phyloP scores from a whole-genome alignment of 2,888 invertebrate species.

The Pyrocoelia pectoralis region DNA sequence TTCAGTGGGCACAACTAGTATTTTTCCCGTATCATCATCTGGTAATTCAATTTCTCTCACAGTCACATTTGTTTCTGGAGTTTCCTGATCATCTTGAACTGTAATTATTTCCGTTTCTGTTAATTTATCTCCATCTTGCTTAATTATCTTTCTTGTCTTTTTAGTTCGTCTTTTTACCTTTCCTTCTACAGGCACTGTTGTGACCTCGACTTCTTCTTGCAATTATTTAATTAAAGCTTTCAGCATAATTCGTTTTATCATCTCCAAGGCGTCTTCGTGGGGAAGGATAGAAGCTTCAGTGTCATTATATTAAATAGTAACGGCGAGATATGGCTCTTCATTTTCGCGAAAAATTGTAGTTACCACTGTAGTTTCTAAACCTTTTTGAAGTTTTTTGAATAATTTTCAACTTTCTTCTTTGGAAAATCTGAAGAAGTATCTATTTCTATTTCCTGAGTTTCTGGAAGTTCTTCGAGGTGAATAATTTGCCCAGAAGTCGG shows the following conservation, averaged over 20 bases:
- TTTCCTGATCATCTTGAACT: constrained; percentile 56
- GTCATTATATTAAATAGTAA: constrained; percentile 2
- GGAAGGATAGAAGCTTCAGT: neutral
- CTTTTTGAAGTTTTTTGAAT: constrained; percentile 42
- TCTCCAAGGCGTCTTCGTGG: constrained; percentile 30
- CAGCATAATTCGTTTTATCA: constrained; percentile 26
- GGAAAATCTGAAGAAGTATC: constrained; percentile 55
- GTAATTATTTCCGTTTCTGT: constrained; percentile 60
- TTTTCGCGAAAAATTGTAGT: constrained; percentile 49
- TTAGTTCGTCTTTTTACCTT: constrained; percentile 39
- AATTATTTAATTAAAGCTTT: constrained; percentile 44
- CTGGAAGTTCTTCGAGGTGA: constrained; percentile 47
- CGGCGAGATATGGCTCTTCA: constrained; percentile 45
- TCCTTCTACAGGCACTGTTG: constrained; percentile 12
- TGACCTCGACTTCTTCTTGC: constrained; percentile 48
- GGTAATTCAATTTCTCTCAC: constrained; percentile 43
- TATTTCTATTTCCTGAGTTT: constrained; percentile 57
- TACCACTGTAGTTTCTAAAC: constrained; percentile 46
- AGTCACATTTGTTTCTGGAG: constrained; percentile 53
- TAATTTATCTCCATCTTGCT: constrained; percentile 43
- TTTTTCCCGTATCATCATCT: constrained; percentile 39
- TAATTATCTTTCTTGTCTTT: constrained; percentile 45
- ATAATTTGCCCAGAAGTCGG: constrained; percentile 26
- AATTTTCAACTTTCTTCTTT: constrained; percentile 52
- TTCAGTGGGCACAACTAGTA: constrained; percentile 36